Conservation (phyloP, 2,888 invertebrate genomes). For the Miltochrista miniata region DNA sequence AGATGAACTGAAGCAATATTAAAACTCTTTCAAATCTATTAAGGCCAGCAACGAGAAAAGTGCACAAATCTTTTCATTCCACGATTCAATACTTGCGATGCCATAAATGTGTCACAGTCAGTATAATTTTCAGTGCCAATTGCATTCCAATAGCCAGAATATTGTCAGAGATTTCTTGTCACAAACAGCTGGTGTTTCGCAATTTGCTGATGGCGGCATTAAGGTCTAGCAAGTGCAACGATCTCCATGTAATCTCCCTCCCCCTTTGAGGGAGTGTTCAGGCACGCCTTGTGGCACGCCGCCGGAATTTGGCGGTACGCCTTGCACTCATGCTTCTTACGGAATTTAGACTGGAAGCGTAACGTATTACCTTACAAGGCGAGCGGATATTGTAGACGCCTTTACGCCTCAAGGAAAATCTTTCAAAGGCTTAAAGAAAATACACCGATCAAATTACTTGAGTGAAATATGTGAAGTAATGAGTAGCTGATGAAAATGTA, state of each 20-base stretch:
- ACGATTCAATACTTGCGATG: too few species aligned
- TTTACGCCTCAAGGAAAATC: slow-evolving; percentile 17
- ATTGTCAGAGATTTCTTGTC: slow-evolving; percentile 75
- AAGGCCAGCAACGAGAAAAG: not conserved
- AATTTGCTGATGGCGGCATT: slow-evolving; percentile 81
- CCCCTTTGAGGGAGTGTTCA: slow-evolving; percentile 18
- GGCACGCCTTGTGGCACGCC: slow-evolving; percentile 65
- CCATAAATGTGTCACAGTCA: slow-evolving; percentile 41
- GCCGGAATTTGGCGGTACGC: slow-evolving; percentile 76
- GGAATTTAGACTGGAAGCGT: slow-evolving; percentile 50
- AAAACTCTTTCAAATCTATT: too few species aligned
- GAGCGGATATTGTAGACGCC: slow-evolving; percentile 31
- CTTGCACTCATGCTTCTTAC: slow-evolving; percentile 64
- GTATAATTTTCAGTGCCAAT: slow-evolving; percentile 58
- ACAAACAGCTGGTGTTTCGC: slow-evolving; percentile 76
- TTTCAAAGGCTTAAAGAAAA: slow-evolving; percentile 31
- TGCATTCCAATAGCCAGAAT: slow-evolving; percentile 69
- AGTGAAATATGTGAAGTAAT: not conserved
- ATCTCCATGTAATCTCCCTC: slow-evolving; percentile 48
- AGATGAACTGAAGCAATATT: too few species aligned
- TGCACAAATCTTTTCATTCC: not conserved
- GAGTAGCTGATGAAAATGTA: too few species aligned
- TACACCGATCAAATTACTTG: slow-evolving; percentile 11
- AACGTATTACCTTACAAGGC: slow-evolving; percentile 47
- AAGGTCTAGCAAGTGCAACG: slow-evolving; percentile 75